These are phyloP conservation scores for Neopipo cinnamomea DNA, from an alignment of 2,113 vertebrate genomes.

Conservation along the genomic window DNA sequence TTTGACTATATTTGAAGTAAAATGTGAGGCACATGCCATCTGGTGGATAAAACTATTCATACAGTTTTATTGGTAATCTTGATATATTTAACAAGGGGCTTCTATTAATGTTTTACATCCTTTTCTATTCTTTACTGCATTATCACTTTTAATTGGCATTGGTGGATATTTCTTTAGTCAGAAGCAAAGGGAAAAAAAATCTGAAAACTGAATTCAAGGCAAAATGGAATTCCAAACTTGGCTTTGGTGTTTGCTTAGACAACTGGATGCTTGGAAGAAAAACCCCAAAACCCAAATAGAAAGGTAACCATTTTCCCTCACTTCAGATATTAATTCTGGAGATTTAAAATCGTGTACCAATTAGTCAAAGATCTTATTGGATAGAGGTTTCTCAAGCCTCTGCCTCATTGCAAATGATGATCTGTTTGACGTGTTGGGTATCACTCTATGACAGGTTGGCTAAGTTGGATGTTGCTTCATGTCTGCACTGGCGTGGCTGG, in stretches of 20 bases:
- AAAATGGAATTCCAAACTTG: background rate
- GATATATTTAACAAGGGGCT: background rate
- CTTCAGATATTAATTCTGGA: background rate
- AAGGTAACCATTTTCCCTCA: background rate
- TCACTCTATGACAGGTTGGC: background rate
- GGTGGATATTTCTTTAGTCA: background rate
- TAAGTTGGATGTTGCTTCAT: background rate
- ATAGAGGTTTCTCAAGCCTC: background rate
- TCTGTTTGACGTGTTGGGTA: background rate
- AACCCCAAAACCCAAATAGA: background rate
- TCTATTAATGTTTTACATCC: background rate
- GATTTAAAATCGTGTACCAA: background rate
- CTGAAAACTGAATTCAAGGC: background rate
- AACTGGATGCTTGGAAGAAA: background rate
- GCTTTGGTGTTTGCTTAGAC: background rate
- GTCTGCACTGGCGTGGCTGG: fast-evolving
- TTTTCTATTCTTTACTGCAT: background rate
- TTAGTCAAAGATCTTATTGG: background rate
- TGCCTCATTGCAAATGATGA: background rate
- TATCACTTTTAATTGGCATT: background rate
- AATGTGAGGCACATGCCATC: conserved; percentile 44
- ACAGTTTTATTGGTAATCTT: background rate
- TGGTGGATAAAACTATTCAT: conserved; percentile 44
- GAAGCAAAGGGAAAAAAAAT: background rate
- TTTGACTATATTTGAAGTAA: background rate